Percentiles rank a stretch among this genome's conserved stretches.
phyloP scores from a whole-genome alignment of 2,797 vertebrate species.

The Manis crassicaudata region DNA sequence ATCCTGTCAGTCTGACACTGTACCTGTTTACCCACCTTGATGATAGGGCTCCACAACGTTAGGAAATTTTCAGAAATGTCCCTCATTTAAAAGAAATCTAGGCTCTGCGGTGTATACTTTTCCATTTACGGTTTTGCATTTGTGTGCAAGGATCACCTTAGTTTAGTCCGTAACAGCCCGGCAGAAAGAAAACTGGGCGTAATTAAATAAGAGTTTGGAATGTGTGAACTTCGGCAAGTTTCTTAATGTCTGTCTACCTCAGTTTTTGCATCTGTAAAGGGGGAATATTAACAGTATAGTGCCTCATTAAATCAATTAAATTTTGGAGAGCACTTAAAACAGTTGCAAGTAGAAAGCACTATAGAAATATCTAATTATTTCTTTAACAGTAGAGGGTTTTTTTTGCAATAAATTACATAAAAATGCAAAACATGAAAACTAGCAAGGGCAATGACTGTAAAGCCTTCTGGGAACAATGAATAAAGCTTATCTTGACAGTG shows the following conservation, averaged over 20 bases:
- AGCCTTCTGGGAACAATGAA: not conserved
- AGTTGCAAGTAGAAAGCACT: not conserved
- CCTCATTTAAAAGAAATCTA: not conserved
- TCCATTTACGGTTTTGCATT: not conserved
- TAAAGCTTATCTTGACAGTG: not conserved
- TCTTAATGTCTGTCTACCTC: not conserved
- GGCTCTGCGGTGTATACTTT: not conserved
- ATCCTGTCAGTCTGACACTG: not conserved
- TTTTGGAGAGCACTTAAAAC: not conserved
- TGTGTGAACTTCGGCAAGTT: not conserved
- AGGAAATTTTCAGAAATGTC: conserved; percentile 4
- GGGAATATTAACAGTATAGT: not conserved
- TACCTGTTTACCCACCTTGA: not conserved
- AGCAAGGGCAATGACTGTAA: not conserved
- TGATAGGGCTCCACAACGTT: not conserved
- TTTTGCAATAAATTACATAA: not conserved
- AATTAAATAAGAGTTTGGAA: conserved; percentile 9
- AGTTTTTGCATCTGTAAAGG: conserved; percentile 8
- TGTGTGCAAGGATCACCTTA: not conserved
- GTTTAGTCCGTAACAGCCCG: not conserved
- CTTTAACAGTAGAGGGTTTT: not conserved
- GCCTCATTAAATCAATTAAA: conserved; percentile 24
- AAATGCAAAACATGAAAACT: not conserved
- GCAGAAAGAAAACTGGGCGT: not conserved
- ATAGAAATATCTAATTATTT: not conserved